A percentile compares a stretch with the other conserved stretches of the same genome.
Conservation (phyloP, 2,797 vertebrate genomes). For the Chaunax sp. region DNA sequence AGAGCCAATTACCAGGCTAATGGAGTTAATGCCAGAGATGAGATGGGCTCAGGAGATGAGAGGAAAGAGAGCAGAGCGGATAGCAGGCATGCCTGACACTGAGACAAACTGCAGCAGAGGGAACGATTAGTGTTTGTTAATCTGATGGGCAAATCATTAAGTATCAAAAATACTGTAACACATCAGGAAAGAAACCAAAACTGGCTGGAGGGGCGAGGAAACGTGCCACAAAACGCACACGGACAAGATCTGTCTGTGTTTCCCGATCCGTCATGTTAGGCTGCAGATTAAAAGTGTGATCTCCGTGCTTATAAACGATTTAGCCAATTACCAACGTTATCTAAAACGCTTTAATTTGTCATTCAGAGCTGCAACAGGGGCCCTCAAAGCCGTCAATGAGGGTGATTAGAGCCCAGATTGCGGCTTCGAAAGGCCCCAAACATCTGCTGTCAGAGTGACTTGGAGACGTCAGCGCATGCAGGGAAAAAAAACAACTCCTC, state of each 20-base stretch:
- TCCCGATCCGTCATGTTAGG: conserved; percentile 72
- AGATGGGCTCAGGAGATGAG: conserved; percentile 74
- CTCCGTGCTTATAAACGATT: conserved; percentile 82
- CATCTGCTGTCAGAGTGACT: conserved; percentile 85
- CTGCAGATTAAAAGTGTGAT: conserved; percentile 80
- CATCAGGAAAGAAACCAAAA: conserved; percentile 53
- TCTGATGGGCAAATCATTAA: conserved; percentile 78
- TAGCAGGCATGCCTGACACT: conserved; percentile 56
- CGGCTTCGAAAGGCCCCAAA: conserved; percentile 79
- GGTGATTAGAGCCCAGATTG: conserved; percentile 86
- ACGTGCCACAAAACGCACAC: conserved; percentile 33
- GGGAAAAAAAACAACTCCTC: conserved; percentile 70
- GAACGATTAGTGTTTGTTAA: conserved; percentile 75
- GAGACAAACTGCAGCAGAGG: conserved; percentile 67
- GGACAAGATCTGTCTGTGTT: conserved; percentile 62
- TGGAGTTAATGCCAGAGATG: conserved; percentile 83
- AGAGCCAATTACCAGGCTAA: conserved; percentile 84
- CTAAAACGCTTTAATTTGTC: conserved; percentile 84
- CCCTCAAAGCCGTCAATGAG: conserved; percentile 83
- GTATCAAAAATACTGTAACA: conserved; percentile 64
- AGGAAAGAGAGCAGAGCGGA: conserved; percentile 48
- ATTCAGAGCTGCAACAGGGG: conserved; percentile 83
- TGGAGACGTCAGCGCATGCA: conserved; percentile 68
- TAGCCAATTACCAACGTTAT: conserved; percentile 83
- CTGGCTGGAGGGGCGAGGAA: conserved; percentile 46